Base-by-base conservation (phyloP, 2,797 vertebrate genomes). In the Decapterus maruadsi region DNA sequence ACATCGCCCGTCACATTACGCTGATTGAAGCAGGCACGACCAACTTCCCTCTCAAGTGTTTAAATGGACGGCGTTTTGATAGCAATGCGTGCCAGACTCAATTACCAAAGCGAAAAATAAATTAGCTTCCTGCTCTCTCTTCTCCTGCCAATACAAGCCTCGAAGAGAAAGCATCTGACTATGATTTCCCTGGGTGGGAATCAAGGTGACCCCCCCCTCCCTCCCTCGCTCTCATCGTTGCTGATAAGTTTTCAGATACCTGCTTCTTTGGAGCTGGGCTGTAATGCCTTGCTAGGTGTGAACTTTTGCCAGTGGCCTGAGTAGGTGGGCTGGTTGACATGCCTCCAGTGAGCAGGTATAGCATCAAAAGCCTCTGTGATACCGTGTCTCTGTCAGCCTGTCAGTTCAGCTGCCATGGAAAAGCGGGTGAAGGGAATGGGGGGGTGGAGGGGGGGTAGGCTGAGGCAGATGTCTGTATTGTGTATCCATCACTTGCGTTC, bases 61-160 rank as follows among this genome's bases (percentile, higher is more conserved):
- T 83, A 82, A 91, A 87, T 59, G 68, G 72, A 85, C 54, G 71
- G 40, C 58, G 64, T 84, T 91, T 82, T 81, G 81, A 90, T 76
- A 72, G 80, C 31, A 60, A 75, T 76, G 46, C n/a, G 20, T 70
- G 71, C 85, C 75, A 87, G 78, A 83, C 74, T 85, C 75, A 84
- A 85, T 90, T 88, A 90, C 87, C 68, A 89, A 87, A 85, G 75
- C 61, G 73, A 80, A 80, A 85, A 90, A 82, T 67, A 79, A 85
- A 92, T 88, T 78, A 83, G 72, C 75, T 72, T 66, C 19, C 63
- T 36, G 20, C 20, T 70, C 80, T 73, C 67, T 86, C 72, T 83
- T 77, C 77, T 84, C 59, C 70, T 74, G 71, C 88, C 80, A 87
- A 77, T 67, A 75, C 68, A 57, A 80, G 77, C 48, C 56, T 63